phyloP scores from a whole-genome alignment of 2,797 vertebrate species.

The Characodon lateralis region DNA sequence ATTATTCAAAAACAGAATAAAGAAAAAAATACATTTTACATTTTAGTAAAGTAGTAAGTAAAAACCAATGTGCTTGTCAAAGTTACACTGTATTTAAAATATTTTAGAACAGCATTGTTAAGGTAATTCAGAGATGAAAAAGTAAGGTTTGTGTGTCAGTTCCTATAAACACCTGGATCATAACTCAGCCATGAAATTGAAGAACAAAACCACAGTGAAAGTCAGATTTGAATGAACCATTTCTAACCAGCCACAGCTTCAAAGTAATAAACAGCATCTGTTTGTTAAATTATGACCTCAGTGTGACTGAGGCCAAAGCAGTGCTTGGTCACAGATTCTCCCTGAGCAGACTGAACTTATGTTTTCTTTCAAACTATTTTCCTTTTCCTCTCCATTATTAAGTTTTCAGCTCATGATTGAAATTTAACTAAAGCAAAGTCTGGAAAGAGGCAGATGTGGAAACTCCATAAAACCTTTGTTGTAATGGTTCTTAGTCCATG shows the following conservation, averaged over 20 bases:
- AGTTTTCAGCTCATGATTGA: background rate
- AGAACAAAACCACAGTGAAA: background rate
- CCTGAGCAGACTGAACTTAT: background rate
- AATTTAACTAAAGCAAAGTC: background rate
- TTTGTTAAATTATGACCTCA: background rate
- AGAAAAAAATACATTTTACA: too few species aligned
- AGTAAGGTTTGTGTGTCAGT: background rate
- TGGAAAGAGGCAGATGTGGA: background rate
- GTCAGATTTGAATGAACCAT: background rate
- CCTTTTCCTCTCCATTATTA: background rate
- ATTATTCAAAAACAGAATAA: too few species aligned
- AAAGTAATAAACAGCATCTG: background rate
- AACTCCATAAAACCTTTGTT: background rate
- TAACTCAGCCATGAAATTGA: background rate
- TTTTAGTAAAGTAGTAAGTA: too few species aligned
- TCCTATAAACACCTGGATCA: background rate
- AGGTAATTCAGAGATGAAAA: background rate
- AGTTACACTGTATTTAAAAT: background rate
- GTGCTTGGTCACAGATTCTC: background rate
- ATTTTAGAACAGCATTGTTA: background rate
- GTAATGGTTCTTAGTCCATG: background rate
- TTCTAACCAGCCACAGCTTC: background rate
- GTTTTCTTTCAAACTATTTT: background rate
- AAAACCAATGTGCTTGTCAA: background rate
- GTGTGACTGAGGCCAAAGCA: background rate